phyloP scores from a whole-genome alignment of 2,113 vertebrate genomes.

The Amphiprion ocellaris region DNA sequence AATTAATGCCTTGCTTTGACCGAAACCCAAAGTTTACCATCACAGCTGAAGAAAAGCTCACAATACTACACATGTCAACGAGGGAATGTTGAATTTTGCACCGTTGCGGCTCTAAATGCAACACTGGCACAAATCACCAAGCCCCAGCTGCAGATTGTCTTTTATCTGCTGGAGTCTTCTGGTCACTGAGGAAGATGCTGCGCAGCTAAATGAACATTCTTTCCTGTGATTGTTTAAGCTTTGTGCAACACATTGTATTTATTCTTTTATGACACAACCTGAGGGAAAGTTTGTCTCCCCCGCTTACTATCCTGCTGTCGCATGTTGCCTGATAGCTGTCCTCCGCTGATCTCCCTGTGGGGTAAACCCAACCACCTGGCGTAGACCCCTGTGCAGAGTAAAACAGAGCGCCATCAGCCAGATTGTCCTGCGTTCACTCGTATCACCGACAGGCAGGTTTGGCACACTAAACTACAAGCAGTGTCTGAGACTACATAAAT shows the following conservation, averaged over 20 bases:
- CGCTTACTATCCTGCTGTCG: constrained; percentile 30
- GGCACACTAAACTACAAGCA: too few relatives aligned
- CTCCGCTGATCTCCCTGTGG: neutral
- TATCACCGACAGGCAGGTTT: neutral
- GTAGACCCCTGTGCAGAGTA: neutral
- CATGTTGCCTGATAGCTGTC: neutral
- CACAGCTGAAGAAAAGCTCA: neutral
- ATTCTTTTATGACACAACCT: constrained; percentile 15
- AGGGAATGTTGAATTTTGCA: too few relatives aligned
- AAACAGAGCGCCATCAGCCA: neutral
- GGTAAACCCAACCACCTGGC: constrained; percentile 19
- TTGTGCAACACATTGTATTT: constrained; percentile 33
- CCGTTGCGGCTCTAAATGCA: neutral
- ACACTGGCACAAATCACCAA: neutral
- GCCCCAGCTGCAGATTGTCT: constrained; percentile 36
- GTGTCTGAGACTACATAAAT: neutral
- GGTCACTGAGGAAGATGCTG: constrained; percentile 20
- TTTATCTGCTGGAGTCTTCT: neutral
- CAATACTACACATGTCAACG: too few relatives aligned
- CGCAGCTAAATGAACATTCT: neutral
- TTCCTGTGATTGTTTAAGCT: constrained; percentile 45
- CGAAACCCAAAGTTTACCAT: neutral
- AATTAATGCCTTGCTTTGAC: neutral
- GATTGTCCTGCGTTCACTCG: too few relatives aligned
- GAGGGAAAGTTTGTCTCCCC: constrained; percentile 14